Conservation (phyloP, 2,888 invertebrate genomes). For the Drosophila diplacantha region DNA sequence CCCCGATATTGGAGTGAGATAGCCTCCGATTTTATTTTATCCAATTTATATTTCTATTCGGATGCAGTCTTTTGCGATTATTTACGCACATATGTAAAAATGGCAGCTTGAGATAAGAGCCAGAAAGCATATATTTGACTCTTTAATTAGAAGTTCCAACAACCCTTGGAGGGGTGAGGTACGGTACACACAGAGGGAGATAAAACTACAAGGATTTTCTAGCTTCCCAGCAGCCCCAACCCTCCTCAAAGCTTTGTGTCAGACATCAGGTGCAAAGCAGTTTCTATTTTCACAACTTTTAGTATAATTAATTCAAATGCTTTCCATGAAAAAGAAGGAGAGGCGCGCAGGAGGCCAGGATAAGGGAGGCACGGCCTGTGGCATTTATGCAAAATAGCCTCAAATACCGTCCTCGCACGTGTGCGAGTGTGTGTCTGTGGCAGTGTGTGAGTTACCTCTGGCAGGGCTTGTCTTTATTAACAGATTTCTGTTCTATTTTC, state of each 20-base stretch:
- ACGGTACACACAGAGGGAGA: neutral
- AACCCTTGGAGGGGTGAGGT: no score
- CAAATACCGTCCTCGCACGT: conserved; percentile 2
- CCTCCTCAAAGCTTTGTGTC: conserved; percentile 35
- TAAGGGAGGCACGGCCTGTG: conserved; percentile 10
- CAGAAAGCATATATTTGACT: neutral
- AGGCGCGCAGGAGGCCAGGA: neutral
- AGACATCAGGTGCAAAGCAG: conserved; percentile 67
- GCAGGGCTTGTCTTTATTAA: conserved; percentile 34
- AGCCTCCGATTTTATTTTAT: neutral
- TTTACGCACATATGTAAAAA: neutral
- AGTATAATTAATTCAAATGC: conserved; percentile 70
- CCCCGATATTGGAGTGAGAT: neutral
- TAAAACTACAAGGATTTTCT: conserved; percentile 17
- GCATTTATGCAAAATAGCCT: conserved; percentile 43
- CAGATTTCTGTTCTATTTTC: conserved; percentile 28
- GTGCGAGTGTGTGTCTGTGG: conserved; percentile 2
- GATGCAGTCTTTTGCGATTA: neutral
- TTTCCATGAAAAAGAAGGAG: conserved; percentile 36
- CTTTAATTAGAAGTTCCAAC: neutral
- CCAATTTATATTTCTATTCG: neutral
- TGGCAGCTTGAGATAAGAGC: neutral
- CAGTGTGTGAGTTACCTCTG: conserved; percentile 1
- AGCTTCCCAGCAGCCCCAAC: neutral
- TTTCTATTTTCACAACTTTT: conserved; percentile 70